Evolutionary conservation across 2,888 invertebrate genomes (phyloP).

Genomic region (Nowickia ferox): DNA sequence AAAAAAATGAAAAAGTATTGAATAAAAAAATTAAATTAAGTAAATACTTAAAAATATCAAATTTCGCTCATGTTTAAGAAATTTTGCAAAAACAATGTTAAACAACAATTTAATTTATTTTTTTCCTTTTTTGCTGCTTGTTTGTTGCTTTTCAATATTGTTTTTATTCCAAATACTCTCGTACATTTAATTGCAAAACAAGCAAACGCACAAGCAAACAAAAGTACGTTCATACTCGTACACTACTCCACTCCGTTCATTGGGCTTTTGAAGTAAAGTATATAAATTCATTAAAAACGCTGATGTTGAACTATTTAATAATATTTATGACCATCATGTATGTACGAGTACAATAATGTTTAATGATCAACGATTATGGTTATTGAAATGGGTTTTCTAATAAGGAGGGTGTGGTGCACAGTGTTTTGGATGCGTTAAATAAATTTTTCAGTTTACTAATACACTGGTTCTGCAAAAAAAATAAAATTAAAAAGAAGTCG

Average conservation of each 20-base stretch:
- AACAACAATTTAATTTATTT: slow-evolving; percentile 57
- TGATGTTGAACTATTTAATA: slow-evolving; percentile 57
- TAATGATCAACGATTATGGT: no score
- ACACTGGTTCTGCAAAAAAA: no score
- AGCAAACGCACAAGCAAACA: slow-evolving; percentile 61
- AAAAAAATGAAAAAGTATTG: slow-evolving; percentile 3
- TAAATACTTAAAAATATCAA: slow-evolving; percentile 65
- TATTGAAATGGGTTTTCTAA: no score
- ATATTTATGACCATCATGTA: slow-evolving; percentile 44
- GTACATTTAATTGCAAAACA: slow-evolving; percentile 62
- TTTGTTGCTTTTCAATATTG: slow-evolving; percentile 5
- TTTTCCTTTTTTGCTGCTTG: slow-evolving; percentile 3
- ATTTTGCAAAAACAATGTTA: slow-evolving; percentile 71
- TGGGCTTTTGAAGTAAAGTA: slow-evolving; percentile 24
- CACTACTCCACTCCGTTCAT: slow-evolving; percentile 48
- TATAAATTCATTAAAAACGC: slow-evolving; percentile 43
- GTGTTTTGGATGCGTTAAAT: no score
- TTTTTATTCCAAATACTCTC: slow-evolving; percentile 35
- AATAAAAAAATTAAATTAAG: slow-evolving; percentile 22
- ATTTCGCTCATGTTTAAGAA: slow-evolving; percentile 72
- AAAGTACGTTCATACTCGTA: background rate
- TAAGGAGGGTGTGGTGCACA: background rate
- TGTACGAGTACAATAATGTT: slow-evolving; percentile 6
- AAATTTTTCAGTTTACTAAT: no score
- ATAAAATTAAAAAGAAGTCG: no score